Base-by-base conservation (phyloP, 2,797 vertebrate genomes). In the Acanthurus tractus region DNA sequence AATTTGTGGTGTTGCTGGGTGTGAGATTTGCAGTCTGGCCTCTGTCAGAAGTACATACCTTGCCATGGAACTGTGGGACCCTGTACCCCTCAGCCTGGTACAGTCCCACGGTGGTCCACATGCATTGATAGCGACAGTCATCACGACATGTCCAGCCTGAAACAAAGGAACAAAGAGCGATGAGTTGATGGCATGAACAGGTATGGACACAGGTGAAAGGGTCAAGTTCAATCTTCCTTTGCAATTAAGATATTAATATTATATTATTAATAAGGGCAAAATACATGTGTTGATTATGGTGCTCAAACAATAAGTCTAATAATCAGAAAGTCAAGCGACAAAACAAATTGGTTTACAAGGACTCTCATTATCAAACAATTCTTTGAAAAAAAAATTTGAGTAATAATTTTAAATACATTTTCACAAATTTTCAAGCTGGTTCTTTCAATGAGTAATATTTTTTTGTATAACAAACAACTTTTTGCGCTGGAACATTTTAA, bases 21-120 rank as follows among this genome's bases (percentile, higher is more conserved):
- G 55, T 11, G 25, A 56, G 5, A 0, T 14, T 17, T 18, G 23
- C 0, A 3, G 38, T 9, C 10, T 2, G 48, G 17, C 6, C 25
- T 17, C 38, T 14, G 11, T 22, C 34, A 22, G 11, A 23, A 66
- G 34, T 17, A 77, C 88, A 1, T 25, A 99, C 98, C 96, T 99
- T 99, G 73, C 98, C 98, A 0, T 99, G 97, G 91, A 99, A 99
- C 91, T 99, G 98, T 10, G 98, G 98, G 66, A 99, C 91, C 18
- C 85, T 87, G 92, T 96, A 97, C 8, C 98, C 98, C 64, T 97
- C 97, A 1, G 95, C 96, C 83, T 97, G 90, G 88, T 98, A 99
- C 40, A 97, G 95, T 34, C 95, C 95, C 76, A 99, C 98, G 0
- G 98, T 98, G 82, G 95, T 88, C 98, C 98, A 99, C 98, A 99